Conservation (phyloP, 2,113 vertebrate genomes). For the Lanius collurio region DNA sequence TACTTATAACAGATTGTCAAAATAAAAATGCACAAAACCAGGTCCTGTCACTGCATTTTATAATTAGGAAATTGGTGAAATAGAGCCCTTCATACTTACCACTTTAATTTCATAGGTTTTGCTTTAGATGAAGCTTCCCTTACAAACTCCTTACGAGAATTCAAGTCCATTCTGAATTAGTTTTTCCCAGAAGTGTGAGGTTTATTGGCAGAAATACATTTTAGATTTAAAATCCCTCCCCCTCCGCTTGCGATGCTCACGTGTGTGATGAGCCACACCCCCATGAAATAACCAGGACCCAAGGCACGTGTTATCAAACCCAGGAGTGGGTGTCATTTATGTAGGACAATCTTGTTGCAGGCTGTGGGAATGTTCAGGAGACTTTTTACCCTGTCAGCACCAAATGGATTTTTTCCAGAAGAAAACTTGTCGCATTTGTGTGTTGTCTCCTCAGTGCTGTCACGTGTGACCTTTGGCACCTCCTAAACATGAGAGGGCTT, state of each 20-base stretch:
- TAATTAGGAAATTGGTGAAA: background rate
- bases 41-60: background rate
- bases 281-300: background rate
- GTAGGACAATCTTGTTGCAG: background rate
- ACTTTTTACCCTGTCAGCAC: background rate
- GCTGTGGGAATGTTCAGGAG: background rate
- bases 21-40: background rate
- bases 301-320: background rate
- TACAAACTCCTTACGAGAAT: background rate
- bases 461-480: background rate
- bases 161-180: background rate
- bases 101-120: background rate
- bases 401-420: background rate
- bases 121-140: background rate
- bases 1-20: background rate
- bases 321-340: background rate
- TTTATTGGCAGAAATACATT: background rate
- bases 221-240: background rate
- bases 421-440: background rate
- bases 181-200: background rate
- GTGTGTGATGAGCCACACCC: background rate
- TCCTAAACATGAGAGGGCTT: background rate
- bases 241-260: background rate
- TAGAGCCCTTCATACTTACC: background rate
- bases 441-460: background rate